phyloP scores from a whole-genome alignment of 2,888 invertebrate genomes.

The Coleophora deauratella region DNA sequence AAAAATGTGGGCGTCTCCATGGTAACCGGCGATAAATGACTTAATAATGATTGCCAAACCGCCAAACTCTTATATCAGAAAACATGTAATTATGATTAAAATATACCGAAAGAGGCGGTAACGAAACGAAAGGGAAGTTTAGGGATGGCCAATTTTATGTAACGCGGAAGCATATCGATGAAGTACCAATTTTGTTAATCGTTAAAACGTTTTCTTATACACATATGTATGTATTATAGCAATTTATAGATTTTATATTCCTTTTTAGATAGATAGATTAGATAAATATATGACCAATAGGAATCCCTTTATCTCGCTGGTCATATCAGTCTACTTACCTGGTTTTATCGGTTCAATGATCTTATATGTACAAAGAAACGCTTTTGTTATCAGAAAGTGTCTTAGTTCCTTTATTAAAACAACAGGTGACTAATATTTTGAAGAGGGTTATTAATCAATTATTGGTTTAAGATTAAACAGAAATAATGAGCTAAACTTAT shows the following conservation, averaged over 20 bases:
- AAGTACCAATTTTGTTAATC: no score
- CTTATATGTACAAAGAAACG: not conserved
- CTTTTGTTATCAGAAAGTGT: not conserved
- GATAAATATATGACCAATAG: not conserved
- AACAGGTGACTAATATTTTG: no score
- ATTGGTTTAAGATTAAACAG: no score
- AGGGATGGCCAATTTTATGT: slow-evolving; percentile 16
- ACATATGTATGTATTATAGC: no score
- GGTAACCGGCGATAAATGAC: slow-evolving; percentile 54
- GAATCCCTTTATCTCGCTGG: not conserved
- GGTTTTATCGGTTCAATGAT: not conserved
- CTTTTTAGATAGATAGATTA: not conserved
- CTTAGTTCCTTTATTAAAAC: not conserved
- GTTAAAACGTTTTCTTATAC: no score
- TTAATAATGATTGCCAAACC: slow-evolving; percentile 56
- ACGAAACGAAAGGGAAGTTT: slow-evolving; percentile 17
- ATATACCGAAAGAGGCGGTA: slow-evolving; percentile 29
- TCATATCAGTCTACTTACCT: not conserved
- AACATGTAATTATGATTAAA: slow-evolving; percentile 60
- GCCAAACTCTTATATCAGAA: slow-evolving; percentile 54
- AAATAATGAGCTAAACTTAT: no score
- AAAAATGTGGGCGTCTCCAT: slow-evolving; percentile 51
- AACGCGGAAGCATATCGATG: slow-evolving; percentile 4
- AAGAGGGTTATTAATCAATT: no score
- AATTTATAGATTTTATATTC: no score